Percentiles rank a stretch among this genome's conserved stretches.
Evolutionary conservation across 2,797 vertebrate genomes (phyloP).

Genomic region (Eulemur mongoz): DNA sequence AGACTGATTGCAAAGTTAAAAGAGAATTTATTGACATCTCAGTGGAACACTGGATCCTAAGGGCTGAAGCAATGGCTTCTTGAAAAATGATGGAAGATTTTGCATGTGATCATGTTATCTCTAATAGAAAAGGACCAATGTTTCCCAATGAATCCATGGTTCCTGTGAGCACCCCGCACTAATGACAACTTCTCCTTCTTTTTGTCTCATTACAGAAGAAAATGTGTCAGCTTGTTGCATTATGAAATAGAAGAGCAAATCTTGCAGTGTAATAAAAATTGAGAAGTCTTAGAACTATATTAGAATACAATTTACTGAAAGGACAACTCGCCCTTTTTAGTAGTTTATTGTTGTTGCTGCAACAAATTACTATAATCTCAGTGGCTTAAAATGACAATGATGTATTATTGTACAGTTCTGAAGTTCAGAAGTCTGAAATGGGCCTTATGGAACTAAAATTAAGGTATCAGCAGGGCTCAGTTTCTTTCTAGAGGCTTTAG

Average conservation of each 20-base stretch:
- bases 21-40: background rate
- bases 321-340: background rate
- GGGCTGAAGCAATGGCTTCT: background rate
- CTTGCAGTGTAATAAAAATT: background rate
- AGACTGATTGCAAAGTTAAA: background rate
- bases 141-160: background rate
- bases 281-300: background rate
- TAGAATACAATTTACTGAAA: slow-evolving; percentile 25
- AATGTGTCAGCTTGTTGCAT: background rate
- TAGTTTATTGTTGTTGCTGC: background rate
- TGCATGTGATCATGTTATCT: background rate
- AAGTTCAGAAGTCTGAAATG: background rate
- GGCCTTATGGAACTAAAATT: background rate
- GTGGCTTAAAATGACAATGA: background rate
- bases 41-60: background rate
- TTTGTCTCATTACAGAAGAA: background rate
- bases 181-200: background rate
- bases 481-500: background rate
- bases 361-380: background rate
- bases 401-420: background rate
- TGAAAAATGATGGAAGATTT: background rate
- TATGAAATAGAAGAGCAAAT: background rate
- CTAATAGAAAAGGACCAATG: background rate
- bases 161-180: background rate
- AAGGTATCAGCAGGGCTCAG: background rate